phyloP scores from a whole-genome alignment of 2,797 vertebrate genomes.

The Cercopithecus mitis region DNA sequence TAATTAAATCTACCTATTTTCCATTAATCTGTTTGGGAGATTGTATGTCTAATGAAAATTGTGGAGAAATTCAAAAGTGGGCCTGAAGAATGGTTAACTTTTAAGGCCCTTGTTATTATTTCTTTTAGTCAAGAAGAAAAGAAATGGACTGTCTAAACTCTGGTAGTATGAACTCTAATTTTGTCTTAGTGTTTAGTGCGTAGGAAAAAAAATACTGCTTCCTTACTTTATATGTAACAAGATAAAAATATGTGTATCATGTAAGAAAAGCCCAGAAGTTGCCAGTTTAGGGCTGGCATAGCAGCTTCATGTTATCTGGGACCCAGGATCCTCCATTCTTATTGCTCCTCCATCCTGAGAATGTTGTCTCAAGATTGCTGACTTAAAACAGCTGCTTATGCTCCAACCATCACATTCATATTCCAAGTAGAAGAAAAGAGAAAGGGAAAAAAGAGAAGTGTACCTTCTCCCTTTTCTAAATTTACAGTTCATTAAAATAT shows the following conservation, averaged over 20 bases:
- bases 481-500: background rate
- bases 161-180: background rate
- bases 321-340: background rate
- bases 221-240: background rate
- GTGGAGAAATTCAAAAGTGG: background rate
- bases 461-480: background rate
- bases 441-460: background rate
- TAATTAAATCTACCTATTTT: conserved; percentile 18
- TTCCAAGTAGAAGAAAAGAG: background rate
- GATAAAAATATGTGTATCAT: background rate
- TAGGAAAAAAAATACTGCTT: background rate
- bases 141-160: background rate
- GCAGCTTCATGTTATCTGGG: background rate
- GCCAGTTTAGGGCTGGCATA: no score
- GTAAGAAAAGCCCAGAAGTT: background rate
- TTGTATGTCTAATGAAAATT: background rate
- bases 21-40: background rate
- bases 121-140: background rate
- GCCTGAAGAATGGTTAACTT: background rate
- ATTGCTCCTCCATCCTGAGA: background rate
- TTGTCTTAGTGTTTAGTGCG: background rate
- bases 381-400: background rate
- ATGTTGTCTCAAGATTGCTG: background rate
- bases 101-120: background rate
- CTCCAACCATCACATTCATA: background rate